Conservation (phyloP, 2,797 vertebrate genomes). For the Telmatherina bonti region DNA sequence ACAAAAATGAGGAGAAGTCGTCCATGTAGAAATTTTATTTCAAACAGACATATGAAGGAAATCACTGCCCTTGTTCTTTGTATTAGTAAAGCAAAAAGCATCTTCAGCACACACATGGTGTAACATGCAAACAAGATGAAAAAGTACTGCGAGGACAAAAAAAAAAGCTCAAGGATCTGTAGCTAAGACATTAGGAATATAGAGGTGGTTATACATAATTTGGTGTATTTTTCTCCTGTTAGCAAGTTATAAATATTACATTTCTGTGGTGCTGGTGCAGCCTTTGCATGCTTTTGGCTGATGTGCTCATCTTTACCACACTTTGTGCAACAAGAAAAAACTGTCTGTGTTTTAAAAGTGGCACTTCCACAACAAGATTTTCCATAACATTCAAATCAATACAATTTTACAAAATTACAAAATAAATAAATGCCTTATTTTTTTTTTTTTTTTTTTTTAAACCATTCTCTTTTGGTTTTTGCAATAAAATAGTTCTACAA, state of each 20-base stretch:
- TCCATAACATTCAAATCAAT: constrained; percentile 45
- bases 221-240: constrained; percentile 28
- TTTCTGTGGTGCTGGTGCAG: constrained; percentile 39
- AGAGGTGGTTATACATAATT: constrained; percentile 16
- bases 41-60: constrained; percentile 67
- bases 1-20: constrained; percentile 29
- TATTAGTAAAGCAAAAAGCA: constrained; percentile 44
- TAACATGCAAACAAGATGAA: constrained; percentile 61
- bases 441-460: no score
- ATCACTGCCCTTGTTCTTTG: constrained; percentile 29
- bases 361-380: constrained; percentile 52
- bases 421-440: constrained; percentile 69
- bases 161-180: constrained; percentile 32
- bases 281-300: constrained; percentile 71
- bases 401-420: constrained; percentile 65
- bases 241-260: constrained; percentile 48
- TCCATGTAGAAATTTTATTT: constrained; percentile 73
- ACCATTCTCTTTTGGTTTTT: constrained; percentile 27
- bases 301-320: constrained; percentile 59
- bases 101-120: constrained; percentile 24
- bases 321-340: constrained; percentile 54
- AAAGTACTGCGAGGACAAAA: constrained; percentile 32
- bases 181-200: constrained; percentile 16
- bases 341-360: constrained; percentile 39
- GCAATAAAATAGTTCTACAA: constrained; percentile 42